A percentile compares a stretch with the other conserved stretches of the same genome.
phyloP scores from a whole-genome alignment of 2,113 vertebrate species.

The Pachycephala philippinensis region DNA sequence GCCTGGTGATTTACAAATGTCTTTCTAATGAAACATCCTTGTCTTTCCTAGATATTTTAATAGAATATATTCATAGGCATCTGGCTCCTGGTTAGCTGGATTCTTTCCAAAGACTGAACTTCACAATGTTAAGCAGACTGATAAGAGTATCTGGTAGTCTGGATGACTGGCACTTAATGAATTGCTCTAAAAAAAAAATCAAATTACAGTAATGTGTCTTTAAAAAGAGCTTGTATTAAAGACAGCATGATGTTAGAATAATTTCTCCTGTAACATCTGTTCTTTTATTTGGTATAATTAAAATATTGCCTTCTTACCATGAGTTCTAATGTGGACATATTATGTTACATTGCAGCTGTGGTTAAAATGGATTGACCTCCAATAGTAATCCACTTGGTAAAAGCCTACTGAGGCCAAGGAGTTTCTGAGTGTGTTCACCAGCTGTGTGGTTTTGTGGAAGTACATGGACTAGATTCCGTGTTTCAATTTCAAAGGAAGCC shows the following conservation, averaged over 20 bases:
- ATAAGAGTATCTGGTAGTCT: conserved; percentile 29
- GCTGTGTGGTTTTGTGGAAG: conserved; percentile 4
- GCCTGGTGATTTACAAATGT: conserved; percentile 3
- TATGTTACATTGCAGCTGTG: conserved; percentile 40
- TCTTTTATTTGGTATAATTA: conserved; percentile 49
- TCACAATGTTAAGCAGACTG: conserved; percentile 3
- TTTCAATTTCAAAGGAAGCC: background rate
- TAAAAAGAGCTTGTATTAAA: conserved; percentile 28
- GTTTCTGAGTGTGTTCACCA: background rate
- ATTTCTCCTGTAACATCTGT: conserved; percentile 36
- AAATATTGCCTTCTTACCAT: conserved; percentile 9
- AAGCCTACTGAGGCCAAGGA: background rate
- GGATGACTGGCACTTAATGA: conserved; percentile 45
- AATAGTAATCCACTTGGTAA: background rate
- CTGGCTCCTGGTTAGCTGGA: conserved; percentile 44
- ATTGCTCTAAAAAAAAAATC: conserved; percentile 38
- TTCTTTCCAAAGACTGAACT: conserved; percentile 29
- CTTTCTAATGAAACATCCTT: conserved; percentile 39
- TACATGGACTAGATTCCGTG: background rate
- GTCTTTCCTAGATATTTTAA: conserved; percentile 34
- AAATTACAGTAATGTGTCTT: conserved; percentile 35
- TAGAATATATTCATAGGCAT: conserved; percentile 10
- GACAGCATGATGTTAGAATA: background rate
- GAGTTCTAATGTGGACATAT: background rate
- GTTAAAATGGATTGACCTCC: conserved; percentile 14